Evolutionary conservation across 2,888 invertebrate genomes (phyloP).

Genomic region (Nasonia oneida): DNA sequence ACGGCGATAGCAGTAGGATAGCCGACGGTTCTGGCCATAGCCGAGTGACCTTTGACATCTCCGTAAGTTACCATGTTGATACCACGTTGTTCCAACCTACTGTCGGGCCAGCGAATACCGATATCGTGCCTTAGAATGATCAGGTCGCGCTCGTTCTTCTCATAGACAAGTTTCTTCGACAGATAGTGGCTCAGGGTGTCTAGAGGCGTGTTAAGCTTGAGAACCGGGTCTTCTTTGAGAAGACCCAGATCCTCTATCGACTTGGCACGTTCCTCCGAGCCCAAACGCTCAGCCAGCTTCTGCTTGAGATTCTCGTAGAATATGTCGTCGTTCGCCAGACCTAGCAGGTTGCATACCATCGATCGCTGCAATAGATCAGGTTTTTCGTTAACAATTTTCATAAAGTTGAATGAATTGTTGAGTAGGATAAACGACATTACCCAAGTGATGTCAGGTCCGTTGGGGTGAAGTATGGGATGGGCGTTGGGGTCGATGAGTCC

Average conservation of each 20-base stretch:
- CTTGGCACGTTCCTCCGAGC: slow-evolving; percentile 85
- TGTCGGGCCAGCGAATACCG: slow-evolving; percentile 95
- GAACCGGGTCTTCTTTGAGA: slow-evolving; percentile 89
- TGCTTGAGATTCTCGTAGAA: slow-evolving; percentile 96
- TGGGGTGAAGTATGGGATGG: slow-evolving; percentile 94
- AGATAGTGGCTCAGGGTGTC: slow-evolving; percentile 96
- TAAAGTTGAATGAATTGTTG: too few species aligned
- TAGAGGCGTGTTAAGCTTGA: slow-evolving; percentile 92
- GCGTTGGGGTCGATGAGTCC: slow-evolving; percentile 93
- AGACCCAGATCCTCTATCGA: slow-evolving; percentile 93
- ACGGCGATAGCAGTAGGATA: slow-evolving; percentile 97
- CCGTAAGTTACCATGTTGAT: slow-evolving; percentile 96
- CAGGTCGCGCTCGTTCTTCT: slow-evolving; percentile 92
- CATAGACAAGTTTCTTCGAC: slow-evolving; percentile 88
- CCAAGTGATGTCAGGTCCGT: slow-evolving; percentile 98
- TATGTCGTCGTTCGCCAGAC: slow-evolving; percentile 90
- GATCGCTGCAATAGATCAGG: slow-evolving; percentile 83
- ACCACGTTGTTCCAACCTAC: slow-evolving; percentile 88
- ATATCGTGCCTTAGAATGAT: slow-evolving; percentile 97
- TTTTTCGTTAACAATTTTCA: too few species aligned
- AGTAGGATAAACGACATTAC: slow-evolving; percentile 77
- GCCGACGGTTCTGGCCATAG: slow-evolving; percentile 97
- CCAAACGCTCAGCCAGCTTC: slow-evolving; percentile 90
- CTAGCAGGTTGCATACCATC: slow-evolving; percentile 91
- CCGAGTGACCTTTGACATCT: slow-evolving; percentile 90